Evolutionary conservation across 2,113 vertebrate genomes (phyloP), one percentile per base, ranked within the genome.

Genomic region (Scortum barcoo): DNA sequence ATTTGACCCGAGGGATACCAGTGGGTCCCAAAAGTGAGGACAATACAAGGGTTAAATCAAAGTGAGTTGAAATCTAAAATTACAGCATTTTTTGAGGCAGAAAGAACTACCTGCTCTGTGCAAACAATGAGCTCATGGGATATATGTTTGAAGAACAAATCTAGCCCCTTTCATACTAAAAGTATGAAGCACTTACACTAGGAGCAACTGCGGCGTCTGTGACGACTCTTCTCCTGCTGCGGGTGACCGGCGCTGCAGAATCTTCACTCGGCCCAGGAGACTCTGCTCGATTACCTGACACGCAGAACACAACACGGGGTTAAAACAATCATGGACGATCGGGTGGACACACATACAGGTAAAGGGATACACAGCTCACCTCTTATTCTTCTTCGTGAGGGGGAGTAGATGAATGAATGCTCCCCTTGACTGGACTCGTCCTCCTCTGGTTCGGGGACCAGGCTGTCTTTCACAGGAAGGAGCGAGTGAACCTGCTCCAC

Each of bases 341-440:
- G 3, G 46, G 61, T 28, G 11, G 7, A 61, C 5, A 2, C 13
- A 66, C 14, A n/a, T 8, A 4, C 1, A 0, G 17, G 24, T 13
- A 6, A 48, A 33, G 1, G 0, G 40, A 65, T 3, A 7, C 30
- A 1, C 0, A 0, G 33, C 81, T 85, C 91, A 99, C 98, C 97
- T 97, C 95, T 96, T 19, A 86, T 82, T 93, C 93, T 95, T 74
- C 94, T 88, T 57, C 96, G 89, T 75, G 96, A 95, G 67, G 96
- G 94, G 28, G 97, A 95, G 89, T 96, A 96, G 72, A 93, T 87
- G 79, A 96, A 96, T 7, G 96, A 80, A 17, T 95, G 81, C 0
- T 81, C 85, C 63, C 85, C 90, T 72, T 92, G 91, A 78, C 76
- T 65, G 1, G 73, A 71, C 9, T 92, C 56, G 0, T 88, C 78